Evolutionary conservation across 2,888 invertebrate species (phyloP).

Genomic region (Cryptocephalus primarius): DNA sequence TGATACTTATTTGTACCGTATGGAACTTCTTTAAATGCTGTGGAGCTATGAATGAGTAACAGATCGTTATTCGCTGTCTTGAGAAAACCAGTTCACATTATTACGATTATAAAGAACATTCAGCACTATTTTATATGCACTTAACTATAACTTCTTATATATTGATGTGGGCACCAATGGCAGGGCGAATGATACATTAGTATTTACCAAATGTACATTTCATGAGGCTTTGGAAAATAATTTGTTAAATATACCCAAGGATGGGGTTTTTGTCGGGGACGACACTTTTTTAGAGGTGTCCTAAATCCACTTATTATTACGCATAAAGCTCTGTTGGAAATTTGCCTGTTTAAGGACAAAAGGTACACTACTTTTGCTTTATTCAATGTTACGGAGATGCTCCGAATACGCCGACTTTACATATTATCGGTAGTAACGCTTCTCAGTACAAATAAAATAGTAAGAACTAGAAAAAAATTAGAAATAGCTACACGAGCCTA

Average conservation of each 20-base stretch:
- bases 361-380: no score
- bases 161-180: constrained; percentile 5
- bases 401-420: no score
- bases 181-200: constrained; percentile 3
- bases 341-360: no score
- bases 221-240: constrained; percentile 6
- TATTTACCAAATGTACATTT: constrained; percentile 4
- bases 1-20: constrained; percentile 9
- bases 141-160: constrained; percentile 3
- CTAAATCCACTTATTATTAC: no score
- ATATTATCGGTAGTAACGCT: no score
- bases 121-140: constrained; percentile 4
- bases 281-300: no score
- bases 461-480: no score
- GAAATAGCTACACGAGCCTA: no score
- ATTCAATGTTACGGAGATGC: no score
- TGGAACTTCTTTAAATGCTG: constrained; percentile 12
- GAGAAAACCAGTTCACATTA: not conserved
- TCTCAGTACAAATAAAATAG: no score
- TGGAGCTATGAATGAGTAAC: constrained; percentile 7
- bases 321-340: no score
- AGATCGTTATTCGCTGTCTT: constrained; percentile 9
- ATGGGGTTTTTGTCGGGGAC: constrained; percentile 5
- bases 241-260: not conserved
- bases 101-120: constrained; percentile 1